Evolutionary conservation across 2,888 invertebrate genomes (phyloP), one percentile per base, ranked within the genome.

Genomic region (Cylindroiulus punctatus): DNA sequence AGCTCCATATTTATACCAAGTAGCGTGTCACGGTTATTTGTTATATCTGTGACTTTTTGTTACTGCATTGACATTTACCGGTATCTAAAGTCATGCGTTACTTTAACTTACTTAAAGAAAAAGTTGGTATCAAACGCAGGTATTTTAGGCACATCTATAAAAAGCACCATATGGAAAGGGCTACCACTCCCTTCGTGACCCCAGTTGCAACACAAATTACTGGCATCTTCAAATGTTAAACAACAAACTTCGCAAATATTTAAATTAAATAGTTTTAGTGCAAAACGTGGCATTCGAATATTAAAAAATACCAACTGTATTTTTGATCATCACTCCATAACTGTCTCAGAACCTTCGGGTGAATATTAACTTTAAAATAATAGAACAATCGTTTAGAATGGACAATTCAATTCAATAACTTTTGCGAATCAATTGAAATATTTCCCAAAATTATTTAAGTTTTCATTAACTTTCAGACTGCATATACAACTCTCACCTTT

Each of bases 81-180:
- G n/a, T n/a, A n/a, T 36, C 36, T 36, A 36, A n/a, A 36, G 36
- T 36, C 36, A 36, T 7, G 36, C 36, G 36, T 36, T 36, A 36
- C 3, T 47, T 47, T 22, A 57, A 57, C 3, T 36, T 36, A 36
- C 3, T 47, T 47, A 57, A 57, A 57, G 5, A n/a, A 22, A 57
- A 65, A 65, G 4, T 65, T 8, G 17, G 76, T 76, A 32, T 30
- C 17, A 30, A 76, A 76, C 76, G 30, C 30, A 30, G 26, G 65
- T 65, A 76, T 76, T 76, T 30, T 26, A 76, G 76, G 30, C 30
- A 30, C 30, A 76, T 76, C 32, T 76, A 76, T 76, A 76, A 76
- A 76, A 76, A 76, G 32, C 12, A 76, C 14, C 12, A 30, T 76
- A 14, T 17, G 30, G 65, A 26, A 22, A 26, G 26, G 26, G 26